phyloP scores from a whole-genome alignment of 2,113 vertebrate species.

The Willisornis vidua region DNA sequence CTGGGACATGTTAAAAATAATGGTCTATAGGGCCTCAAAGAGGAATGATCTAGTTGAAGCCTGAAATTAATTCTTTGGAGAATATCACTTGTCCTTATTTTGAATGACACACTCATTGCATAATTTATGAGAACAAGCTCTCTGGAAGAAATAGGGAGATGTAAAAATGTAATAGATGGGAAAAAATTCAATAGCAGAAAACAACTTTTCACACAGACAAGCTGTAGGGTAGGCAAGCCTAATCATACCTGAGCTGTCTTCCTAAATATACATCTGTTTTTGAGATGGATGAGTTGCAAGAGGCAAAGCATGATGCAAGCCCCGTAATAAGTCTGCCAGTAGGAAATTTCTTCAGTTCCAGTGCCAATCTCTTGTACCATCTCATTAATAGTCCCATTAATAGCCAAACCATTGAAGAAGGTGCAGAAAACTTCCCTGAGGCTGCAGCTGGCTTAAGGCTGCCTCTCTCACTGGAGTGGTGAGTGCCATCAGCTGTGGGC shows the following conservation, averaged over 20 bases:
- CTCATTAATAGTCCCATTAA: background rate
- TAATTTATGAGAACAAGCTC: slow-evolving; percentile 21
- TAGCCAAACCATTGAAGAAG: background rate
- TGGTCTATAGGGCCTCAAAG: background rate
- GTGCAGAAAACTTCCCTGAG: background rate
- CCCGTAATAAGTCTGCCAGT: background rate
- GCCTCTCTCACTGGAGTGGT: rapidly evolving
- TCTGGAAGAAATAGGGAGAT: background rate
- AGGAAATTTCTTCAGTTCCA: background rate
- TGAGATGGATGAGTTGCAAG: background rate
- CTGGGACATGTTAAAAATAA: slow-evolving; percentile 10
- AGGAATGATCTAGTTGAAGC: background rate
- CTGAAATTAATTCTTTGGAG: slow-evolving; percentile 8
- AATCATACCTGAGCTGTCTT: background rate
- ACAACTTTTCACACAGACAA: background rate
- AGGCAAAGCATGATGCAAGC: background rate
- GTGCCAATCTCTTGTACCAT: background rate
- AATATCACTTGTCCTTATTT: slow-evolving; percentile 7
- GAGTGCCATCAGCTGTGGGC: background rate
- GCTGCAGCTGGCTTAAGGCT: background rate
- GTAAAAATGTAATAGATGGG: background rate
- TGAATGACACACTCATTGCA: background rate
- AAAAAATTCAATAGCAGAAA: background rate
- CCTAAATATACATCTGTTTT: background rate
- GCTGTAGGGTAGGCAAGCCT: background rate